Base-by-base conservation (phyloP, 2,888 invertebrate species). In the Folsomia manolachei region DNA sequence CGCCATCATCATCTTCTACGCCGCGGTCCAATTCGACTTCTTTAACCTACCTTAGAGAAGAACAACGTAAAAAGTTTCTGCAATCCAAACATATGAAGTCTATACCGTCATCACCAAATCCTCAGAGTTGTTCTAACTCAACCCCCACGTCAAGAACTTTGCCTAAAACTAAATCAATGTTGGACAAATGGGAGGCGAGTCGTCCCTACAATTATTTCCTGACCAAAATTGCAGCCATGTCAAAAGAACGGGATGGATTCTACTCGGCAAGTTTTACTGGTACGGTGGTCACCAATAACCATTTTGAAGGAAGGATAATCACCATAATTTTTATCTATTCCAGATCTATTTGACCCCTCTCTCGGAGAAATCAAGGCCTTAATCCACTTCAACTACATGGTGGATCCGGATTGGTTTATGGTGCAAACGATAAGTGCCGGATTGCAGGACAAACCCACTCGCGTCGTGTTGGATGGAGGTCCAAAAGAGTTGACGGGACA, bases 381-480 rank as follows among this genome's bases (percentile, higher is more conserved):
- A 0, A 84, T 92, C n/a, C 94, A 97, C 84, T 91, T 97, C 26
- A 97, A 94, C 84, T 97, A 94, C 82, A 93, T 96, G 92, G 91
- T 95, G 53, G 95, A 97, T 81, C 87, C 93, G 11, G 91, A 90
- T 0, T 97, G 95, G 95, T 83, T 97, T 0, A 85, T 94, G 71
- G 90, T 92, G 0, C 94, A 95, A 81, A 96, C 96, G 81, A 87
- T 89, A 81, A 89, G 89, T 81, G 90, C 90, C 69, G 91, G 91
- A 69, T 89, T 90, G 81, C 87, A 88, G 89, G 86, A 87, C 27
- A 90, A 89, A 80, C 90, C 89, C 1, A 81, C 94, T 65, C 88
- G 92, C 0, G 88, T 95, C 21, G 84, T 95, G 0, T 93, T 93
- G 83, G 94, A 93, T 0, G 89, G 89, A 61, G 90, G 92, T 71